Base-by-base conservation (phyloP, 2,113 vertebrate genomes). In the Coptodon bakossiorum region DNA sequence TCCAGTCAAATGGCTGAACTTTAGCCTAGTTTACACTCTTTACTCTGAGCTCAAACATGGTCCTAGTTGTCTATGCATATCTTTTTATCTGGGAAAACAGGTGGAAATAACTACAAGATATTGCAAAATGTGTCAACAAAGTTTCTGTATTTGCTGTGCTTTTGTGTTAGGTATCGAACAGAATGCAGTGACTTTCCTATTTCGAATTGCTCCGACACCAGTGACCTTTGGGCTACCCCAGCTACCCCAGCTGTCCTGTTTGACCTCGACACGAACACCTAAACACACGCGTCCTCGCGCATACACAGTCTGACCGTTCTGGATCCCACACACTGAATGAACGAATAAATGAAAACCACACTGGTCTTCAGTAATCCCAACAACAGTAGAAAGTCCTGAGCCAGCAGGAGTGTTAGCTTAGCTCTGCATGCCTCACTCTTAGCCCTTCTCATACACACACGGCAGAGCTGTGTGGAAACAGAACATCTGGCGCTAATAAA, bases 311-410 rank as follows among this genome's bases (percentile, higher is more conserved):
- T 91, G 92, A 91, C 54, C 80, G 13, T 94, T 94, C 92, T 94
- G 93, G 88, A 93, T 88, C 2, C 45, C 61, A 81, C 83, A 43
- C 86, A 79, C 76, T 29, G 48, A 82, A 45, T 68, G 81, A 81
- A 82, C 59, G 87, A 80, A 83, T 82, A 16, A 84, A 89, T 87
- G 85, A 91, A 92, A 89, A 36, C 31, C 86, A 3, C 89, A 54
- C 79, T 90, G 84, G 86, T 89, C 86, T 89, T 81, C 90, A 87
- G 83, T 94, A 94, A 95, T 92, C 93, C 92, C 83, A 86, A 63
- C 54, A 90, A 95, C 92, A 94, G 92, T 85, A 86, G 84, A 95
- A 94, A 94, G 80, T 86, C 86, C 92, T 91, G 92, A 95, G 87
- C 76, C 87, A 92, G 94, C 95, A 94, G 87, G 80, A 89, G 91